A percentile compares a stretch with the other conserved stretches of the same genome.
Evolutionary conservation across 2,113 vertebrate genomes (phyloP).

Genomic region (Proterorhinus semilunaris): DNA sequence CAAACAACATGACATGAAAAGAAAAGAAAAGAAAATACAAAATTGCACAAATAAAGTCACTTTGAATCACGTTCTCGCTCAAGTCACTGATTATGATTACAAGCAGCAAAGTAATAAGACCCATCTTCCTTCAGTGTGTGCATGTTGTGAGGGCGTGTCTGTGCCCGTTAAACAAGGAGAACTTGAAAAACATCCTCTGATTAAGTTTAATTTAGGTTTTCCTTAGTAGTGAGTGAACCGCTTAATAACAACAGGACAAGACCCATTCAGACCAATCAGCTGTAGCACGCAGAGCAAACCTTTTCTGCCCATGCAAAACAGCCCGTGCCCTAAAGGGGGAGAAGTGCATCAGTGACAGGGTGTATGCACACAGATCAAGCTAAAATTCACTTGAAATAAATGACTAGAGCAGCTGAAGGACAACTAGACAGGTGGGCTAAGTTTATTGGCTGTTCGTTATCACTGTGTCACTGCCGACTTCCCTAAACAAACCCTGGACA

Average conservation of each 20-base stretch:
- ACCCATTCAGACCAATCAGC: not conserved
- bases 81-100: too few species aligned
- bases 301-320: not conserved
- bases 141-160: not conserved
- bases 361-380: not conserved
- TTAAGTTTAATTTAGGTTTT: not conserved
- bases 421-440: not conserved
- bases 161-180: conserved; percentile 44
- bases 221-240: not conserved
- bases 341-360: not conserved
- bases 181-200: conserved; percentile 49
- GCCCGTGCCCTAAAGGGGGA: not conserved
- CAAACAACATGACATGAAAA: not conserved
- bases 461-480: conserved; percentile 19
- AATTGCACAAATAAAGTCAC: too few species aligned
- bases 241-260: not conserved
- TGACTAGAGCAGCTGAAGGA: not conserved
- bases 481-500: conserved; percentile 8
- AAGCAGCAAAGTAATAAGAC: too few species aligned
- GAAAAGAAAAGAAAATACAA: too few species aligned
- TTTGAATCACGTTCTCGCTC: too few species aligned
- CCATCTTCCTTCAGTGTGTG: not conserved
- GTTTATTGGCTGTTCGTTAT: conserved; percentile 1
- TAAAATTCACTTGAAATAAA: not conserved
- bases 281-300: not conserved